Percentiles rank a stretch among this genome's conserved stretches.
phyloP scores from a whole-genome alignment of 1,140 invertebrate genomes.

The Caenorhabditis remanei region DNA sequence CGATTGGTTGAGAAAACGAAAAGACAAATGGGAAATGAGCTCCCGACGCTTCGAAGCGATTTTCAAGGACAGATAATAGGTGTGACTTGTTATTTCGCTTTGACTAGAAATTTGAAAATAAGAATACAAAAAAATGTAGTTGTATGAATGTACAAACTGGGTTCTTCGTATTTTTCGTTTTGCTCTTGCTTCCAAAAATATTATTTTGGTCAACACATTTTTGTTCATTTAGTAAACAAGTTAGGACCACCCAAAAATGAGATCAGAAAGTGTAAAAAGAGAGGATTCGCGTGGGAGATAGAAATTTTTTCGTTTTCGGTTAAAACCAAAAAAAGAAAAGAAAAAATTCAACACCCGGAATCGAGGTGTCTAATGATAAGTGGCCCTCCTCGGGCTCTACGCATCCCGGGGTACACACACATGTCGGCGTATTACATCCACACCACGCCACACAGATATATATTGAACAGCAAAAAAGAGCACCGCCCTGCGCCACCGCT shows the following conservation, averaged over 20 bases:
- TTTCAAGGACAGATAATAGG: constrained; percentile 15
- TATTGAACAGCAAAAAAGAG: constrained; percentile 52
- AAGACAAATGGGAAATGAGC: constrained; percentile 46
- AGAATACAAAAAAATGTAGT: neutral
- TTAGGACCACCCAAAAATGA: neutral
- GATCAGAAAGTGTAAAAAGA: neutral
- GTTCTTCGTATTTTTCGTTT: neutral
- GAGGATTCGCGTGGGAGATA: neutral
- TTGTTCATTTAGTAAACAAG: constrained; percentile 19
- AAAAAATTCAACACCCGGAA: neutral
- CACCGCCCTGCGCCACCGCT: constrained; percentile 34
- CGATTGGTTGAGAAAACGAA: constrained; percentile 36
- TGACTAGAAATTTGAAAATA: too few species aligned
- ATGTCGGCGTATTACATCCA: constrained; percentile 44
- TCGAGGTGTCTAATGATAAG: constrained; percentile 53
- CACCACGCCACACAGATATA: constrained; percentile 9
- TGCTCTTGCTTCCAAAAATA: neutral
- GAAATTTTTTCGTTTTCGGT: neutral
- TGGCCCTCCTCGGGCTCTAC: constrained; percentile 25
- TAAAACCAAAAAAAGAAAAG: neutral
- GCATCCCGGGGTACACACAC: constrained; percentile 35
- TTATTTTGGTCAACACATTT: constrained; percentile 4
- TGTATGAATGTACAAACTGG: neutral
- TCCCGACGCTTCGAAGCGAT: neutral
- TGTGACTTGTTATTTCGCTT: neutral